phyloP scores from a whole-genome alignment of 1,140 invertebrate genomes.

The Drosophila sp. region DNA sequence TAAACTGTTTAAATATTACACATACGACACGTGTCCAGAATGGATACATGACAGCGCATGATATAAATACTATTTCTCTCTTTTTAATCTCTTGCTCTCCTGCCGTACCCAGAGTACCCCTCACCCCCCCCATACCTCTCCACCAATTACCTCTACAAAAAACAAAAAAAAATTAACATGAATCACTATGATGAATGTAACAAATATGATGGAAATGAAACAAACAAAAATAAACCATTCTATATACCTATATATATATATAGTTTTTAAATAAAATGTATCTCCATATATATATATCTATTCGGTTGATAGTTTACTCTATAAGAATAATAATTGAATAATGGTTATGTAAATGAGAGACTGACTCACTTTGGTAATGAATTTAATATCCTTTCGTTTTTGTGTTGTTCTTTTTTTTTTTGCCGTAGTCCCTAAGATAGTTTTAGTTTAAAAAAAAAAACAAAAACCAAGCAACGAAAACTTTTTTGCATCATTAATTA shows the following conservation, averaged over 20 bases:
- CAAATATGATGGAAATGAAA: constrained; percentile 2
- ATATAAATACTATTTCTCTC: background rate
- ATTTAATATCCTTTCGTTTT: background rate
- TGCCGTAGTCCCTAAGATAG: constrained; percentile 1
- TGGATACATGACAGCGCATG: background rate
- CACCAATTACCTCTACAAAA: background rate
- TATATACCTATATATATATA: background rate
- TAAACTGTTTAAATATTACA: background rate
- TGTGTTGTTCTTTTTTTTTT: constrained; percentile 26
- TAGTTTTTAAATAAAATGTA: constrained; percentile 11
- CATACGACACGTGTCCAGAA: constrained; percentile 2
- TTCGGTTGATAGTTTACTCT: background rate
- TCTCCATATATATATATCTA: background rate
- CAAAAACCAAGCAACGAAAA: background rate
- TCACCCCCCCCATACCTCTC: background rate
- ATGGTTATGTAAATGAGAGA: constrained; percentile 8
- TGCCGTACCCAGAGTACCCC: background rate
- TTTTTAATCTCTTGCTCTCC: constrained; percentile 1
- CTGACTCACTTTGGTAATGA: constrained; percentile 12
- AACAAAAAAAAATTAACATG: constrained; percentile 1
- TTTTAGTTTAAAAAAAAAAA: background rate
- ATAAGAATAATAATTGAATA: constrained; percentile 15
- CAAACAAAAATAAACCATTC: background rate
- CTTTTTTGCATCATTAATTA: constrained; percentile 11
- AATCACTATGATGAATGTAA: constrained; percentile 7